Percentiles rank a stretch among this genome's conserved stretches.
Evolutionary conservation across 1,140 invertebrate species (phyloP).

Genomic region (Brachionus koreanus): DNA sequence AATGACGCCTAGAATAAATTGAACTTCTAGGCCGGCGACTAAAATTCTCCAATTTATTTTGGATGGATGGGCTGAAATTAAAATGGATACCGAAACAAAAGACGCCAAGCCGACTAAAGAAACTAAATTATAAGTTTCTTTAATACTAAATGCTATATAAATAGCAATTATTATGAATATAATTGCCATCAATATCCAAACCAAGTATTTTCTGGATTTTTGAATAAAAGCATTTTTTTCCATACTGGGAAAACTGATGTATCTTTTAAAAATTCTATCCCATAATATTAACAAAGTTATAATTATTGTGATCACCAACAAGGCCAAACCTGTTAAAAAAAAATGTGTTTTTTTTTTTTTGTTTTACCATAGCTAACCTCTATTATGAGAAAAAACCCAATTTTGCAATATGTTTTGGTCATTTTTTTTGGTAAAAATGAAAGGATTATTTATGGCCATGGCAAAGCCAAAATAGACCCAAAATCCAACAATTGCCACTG

Average conservation of each 20-base stretch:
- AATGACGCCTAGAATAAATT: constrained; percentile 76
- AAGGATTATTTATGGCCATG: constrained; percentile 10
- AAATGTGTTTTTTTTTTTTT: too few relatives aligned
- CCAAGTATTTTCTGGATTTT: neutral
- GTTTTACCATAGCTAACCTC: too few relatives aligned
- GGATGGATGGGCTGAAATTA: constrained; percentile 1
- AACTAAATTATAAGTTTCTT: constrained; percentile 36
- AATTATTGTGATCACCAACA: neutral
- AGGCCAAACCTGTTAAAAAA: constrained; percentile 29
- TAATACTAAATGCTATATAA: neutral
- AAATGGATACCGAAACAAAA: neutral
- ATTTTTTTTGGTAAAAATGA: neutral
- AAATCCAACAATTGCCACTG: neutral
- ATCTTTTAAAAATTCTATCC: constrained; percentile 5
- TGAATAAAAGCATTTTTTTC: neutral
- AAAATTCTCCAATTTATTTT: constrained; percentile 34
- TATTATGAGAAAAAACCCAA: constrained; percentile 13
- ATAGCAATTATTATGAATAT: neutral
- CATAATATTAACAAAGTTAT: neutral
- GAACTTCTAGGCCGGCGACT: constrained; percentile 67
- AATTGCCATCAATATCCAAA: constrained; percentile 11
- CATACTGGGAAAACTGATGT: neutral
- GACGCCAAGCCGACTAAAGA: constrained; percentile 7
- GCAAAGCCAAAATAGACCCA: constrained; percentile 40
- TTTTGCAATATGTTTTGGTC: neutral